Evolutionary conservation across 1,140 invertebrate species (phyloP), one percentile per base, ranked within the genome.

Genomic region (Drosophila seguyi): DNA sequence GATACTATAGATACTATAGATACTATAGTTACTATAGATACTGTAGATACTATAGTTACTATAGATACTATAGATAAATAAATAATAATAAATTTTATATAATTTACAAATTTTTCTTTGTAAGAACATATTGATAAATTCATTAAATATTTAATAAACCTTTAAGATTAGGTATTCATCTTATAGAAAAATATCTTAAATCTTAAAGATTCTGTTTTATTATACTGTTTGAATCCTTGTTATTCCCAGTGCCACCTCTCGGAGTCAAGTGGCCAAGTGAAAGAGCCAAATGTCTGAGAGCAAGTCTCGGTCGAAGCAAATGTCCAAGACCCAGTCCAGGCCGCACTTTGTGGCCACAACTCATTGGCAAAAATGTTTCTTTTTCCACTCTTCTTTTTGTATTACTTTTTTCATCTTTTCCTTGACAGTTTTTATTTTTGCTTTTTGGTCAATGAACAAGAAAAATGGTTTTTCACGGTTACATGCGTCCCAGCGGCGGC

Each of bases 401-500:
- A 44, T 78, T 57, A 75, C 87, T 87, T 65, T 65, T 20, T 27
- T 44, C 38, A 82, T 68, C 55, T 78, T 68, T 44, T 58, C 29
- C 52, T 68, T 47, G 69, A 75, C 79, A 25, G 29, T 22, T 53
- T 48, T 81, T 59, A 25, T 34, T 41, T 36, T 74, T 61, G 38
- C 74, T 78, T 52, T 80, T 86, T 87, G 85, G 84, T 88, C 84
- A 88, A 90, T 88, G 84, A 88, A 88, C 84, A 88, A 88, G 84
- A 88, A 88, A 88, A 88, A 88, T 88, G 73, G 85, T 74, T 81
- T 88, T 88, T 88, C 84, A 88, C 84, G 84, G 84, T 88, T 88
- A 90, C 84, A 90, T 88, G 84, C 84, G 85, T 87, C 84, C 56
- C 52, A 36, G 52, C 52, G 52, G 58, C 22, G n/a, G 59, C 38